These are phyloP conservation scores for Ctenosaura bakeri DNA, from an alignment of 2,797 vertebrate species.

Conservation along the genomic window DNA sequence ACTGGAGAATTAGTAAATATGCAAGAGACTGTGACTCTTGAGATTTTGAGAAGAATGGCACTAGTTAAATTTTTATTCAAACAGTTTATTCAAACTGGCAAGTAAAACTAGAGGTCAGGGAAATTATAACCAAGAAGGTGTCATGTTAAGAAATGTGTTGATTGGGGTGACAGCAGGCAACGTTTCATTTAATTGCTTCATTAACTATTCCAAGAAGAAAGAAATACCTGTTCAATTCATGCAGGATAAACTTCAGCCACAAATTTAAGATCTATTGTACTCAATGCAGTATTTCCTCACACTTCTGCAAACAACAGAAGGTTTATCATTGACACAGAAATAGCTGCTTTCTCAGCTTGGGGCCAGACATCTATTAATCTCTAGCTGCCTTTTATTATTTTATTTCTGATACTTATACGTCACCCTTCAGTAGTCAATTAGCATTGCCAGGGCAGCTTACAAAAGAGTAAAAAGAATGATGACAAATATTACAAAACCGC, in stretches of 20 bases:
- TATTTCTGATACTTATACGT: slow-evolving; percentile 16
- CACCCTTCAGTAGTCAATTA: neutral
- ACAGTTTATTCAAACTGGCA: neutral
- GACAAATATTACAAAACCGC: neutral
- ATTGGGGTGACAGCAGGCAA: slow-evolving; percentile 21
- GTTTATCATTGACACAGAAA: neutral
- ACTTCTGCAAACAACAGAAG: neutral
- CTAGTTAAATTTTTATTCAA: slow-evolving; percentile 1
- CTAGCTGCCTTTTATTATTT: neutral
- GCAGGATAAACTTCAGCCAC: slow-evolving; percentile 58
- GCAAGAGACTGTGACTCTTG: neutral
- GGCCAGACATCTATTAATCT: neutral
- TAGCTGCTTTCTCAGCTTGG: neutral
- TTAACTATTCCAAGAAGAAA: slow-evolving; percentile 47
- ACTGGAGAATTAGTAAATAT: neutral
- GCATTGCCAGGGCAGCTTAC: slow-evolving; percentile 4
- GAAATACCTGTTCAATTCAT: slow-evolving; percentile 53
- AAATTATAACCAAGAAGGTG: neutral
- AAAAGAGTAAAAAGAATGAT: neutral
- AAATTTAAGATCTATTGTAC: slow-evolving; percentile 45
- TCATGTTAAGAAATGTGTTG: slow-evolving; percentile 6
- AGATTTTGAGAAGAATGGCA: neutral
- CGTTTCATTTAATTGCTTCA: slow-evolving; percentile 30
- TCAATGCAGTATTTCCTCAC: slow-evolving; percentile 42
- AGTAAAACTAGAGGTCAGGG: neutral